A percentile compares a stretch with the other conserved stretches of the same genome.
Conservation (phyloP, 1,140 invertebrate species). For the Atta colombica region DNA sequence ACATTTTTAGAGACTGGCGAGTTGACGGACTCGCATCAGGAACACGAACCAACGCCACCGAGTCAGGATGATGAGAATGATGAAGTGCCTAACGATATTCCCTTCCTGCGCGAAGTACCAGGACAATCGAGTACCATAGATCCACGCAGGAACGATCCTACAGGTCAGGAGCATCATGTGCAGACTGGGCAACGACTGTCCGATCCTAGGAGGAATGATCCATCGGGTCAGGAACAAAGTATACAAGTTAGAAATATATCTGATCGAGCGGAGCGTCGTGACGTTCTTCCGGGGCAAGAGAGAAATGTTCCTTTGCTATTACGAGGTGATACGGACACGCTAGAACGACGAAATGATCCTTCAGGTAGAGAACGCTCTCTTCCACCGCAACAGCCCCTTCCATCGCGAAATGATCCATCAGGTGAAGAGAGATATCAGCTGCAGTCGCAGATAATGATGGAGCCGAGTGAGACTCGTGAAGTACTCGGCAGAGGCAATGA, state of each 20-base stretch:
- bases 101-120: conserved; percentile 84
- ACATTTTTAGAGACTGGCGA: conserved; percentile 86
- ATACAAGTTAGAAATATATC: conserved; percentile 71
- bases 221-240: conserved; percentile 82
- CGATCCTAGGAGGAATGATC: conserved; percentile 83
- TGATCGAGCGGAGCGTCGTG: conserved; percentile 81
- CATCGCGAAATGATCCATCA: conserved; percentile 83
- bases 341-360: conserved; percentile 84
- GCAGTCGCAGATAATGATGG: conserved; percentile 73
- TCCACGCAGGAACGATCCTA: conserved; percentile 83
- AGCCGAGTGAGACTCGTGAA: conserved; percentile 79
- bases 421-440: conserved; percentile 80
- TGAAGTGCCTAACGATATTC: conserved; percentile 85
- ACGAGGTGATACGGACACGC: conserved; percentile 75
- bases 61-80: conserved; percentile 86
- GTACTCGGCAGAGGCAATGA: conserved; percentile 83
- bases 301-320: conserved; percentile 72
- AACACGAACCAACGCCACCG: conserved; percentile 80
- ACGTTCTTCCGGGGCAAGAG: conserved; percentile 84
- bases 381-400: conserved; percentile 75
- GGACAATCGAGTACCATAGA: conserved; percentile 84
- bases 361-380: conserved; percentile 83
- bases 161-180: conserved; percentile 79
- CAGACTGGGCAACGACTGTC: conserved; percentile 72
- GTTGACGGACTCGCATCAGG: conserved; percentile 84